Evolutionary conservation across 2,113 vertebrate genomes (phyloP).

Genomic region (Austrofundulus limnaeus): DNA sequence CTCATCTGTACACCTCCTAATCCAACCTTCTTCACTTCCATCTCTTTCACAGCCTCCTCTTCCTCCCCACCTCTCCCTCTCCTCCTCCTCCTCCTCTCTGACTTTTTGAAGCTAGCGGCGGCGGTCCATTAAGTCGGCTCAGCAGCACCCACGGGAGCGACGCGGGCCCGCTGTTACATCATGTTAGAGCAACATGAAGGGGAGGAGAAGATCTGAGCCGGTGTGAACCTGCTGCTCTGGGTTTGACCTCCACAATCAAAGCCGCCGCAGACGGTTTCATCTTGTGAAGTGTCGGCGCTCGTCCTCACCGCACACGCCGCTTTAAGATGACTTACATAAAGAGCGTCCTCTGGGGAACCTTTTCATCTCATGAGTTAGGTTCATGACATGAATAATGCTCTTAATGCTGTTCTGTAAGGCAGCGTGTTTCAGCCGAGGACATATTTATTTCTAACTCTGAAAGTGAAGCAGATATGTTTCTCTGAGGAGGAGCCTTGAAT

Average conservation of each 20-base stretch:
- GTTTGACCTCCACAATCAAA: conserved; percentile 66
- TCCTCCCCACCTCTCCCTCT: conserved; percentile 6
- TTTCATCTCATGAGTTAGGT: conserved; percentile 7
- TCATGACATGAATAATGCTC: conserved; percentile 54
- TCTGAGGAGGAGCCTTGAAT: conserved; percentile 6
- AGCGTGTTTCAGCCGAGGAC: conserved; percentile 14
- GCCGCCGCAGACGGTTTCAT: conserved; percentile 18
- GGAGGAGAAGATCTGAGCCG: conserved; percentile 27
- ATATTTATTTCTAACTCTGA: conserved; percentile 31
- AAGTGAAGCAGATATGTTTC: conserved; percentile 20
- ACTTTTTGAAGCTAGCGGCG: conserved; percentile 61
- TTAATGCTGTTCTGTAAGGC: conserved; percentile 22
- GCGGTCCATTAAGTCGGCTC: conserved; percentile 49
- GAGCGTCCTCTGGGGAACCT: background rate
- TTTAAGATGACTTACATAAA: conserved; percentile 42
- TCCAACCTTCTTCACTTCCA: background rate
- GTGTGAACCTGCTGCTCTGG: conserved; percentile 56
- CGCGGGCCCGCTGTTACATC: conserved; percentile 41
- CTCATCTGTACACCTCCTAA: no score
- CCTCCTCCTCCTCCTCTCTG: background rate
- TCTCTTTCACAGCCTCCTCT: conserved; percentile 28
- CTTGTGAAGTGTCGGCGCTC: conserved; percentile 48
- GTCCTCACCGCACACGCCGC: no score
- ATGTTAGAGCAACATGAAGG: conserved; percentile 62
- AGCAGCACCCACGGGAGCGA: conserved; percentile 54